Conservation (phyloP, 2,888 invertebrate species). For the Drosophila putrida region DNA sequence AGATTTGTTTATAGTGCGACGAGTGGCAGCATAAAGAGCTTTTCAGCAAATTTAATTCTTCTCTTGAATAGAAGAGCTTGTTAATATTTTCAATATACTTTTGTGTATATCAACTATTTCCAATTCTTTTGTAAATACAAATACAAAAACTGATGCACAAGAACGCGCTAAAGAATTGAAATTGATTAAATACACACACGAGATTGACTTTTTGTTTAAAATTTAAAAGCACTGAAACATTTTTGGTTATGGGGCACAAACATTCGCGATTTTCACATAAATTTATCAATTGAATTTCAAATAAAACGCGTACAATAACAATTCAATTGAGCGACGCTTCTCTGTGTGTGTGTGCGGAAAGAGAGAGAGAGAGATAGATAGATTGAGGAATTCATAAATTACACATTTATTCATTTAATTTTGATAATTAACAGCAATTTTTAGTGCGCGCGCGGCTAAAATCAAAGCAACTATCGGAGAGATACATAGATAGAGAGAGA, state of each 20-base stretch:
- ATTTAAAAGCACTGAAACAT: slow-evolving; percentile 30
- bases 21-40: slow-evolving; percentile 45
- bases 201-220: slow-evolving; percentile 24
- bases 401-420: slow-evolving; percentile 56
- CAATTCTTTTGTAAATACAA: slow-evolving; percentile 44
- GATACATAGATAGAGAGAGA: slow-evolving; percentile 1
- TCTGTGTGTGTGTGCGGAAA: slow-evolving; percentile 21
- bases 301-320: slow-evolving; percentile 59
- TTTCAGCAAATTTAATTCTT: slow-evolving; percentile 2
- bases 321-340: slow-evolving; percentile 41
- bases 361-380: slow-evolving; percentile 8
- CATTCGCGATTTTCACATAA: slow-evolving; percentile 44
- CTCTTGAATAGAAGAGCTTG: slow-evolving; percentile 2
- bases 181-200: slow-evolving; percentile 47
- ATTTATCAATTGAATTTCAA: slow-evolving; percentile 57
- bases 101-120: slow-evolving; percentile 24
- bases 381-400: slow-evolving; percentile 48
- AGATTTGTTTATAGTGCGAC: slow-evolving; percentile 45
- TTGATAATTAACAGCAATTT: slow-evolving; percentile 62
- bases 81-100: slow-evolving; percentile 19
- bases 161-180: slow-evolving; percentile 47
- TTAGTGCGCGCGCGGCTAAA: slow-evolving; percentile 72
- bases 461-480: slow-evolving; percentile 61
- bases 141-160: slow-evolving; percentile 49
- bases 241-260: slow-evolving; percentile 18